phyloP scores from a whole-genome alignment of 2,888 invertebrate genomes.

The Laspeyria flexula region DNA sequence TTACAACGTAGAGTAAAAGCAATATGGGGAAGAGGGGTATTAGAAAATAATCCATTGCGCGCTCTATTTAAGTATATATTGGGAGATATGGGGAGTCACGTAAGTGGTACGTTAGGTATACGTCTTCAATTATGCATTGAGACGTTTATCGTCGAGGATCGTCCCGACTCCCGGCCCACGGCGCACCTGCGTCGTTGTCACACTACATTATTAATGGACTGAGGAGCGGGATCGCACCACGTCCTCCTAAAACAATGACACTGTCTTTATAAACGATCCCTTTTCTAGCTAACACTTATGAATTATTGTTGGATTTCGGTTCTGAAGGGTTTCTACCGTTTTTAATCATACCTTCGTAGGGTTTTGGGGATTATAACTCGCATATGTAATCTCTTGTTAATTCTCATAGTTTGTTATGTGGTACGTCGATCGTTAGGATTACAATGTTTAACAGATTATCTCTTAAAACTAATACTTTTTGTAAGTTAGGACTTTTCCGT shows the following conservation, averaged over 20 bases:
- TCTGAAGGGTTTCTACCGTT: conserved; percentile 37
- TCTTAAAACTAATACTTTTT: background rate
- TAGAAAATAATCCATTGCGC: conserved; percentile 62
- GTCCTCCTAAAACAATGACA: conserved; percentile 56
- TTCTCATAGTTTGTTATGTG: conserved; percentile 2
- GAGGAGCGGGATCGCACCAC: conserved; percentile 40
- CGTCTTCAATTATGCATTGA: conserved; percentile 81
- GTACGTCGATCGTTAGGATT: background rate
- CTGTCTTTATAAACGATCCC: conserved; percentile 57
- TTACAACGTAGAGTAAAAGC: conserved; percentile 13
- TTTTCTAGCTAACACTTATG: conserved; percentile 53
- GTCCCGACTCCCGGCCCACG: too few species aligned
- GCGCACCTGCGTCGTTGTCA: conserved; percentile 80
- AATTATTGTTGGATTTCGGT: conserved; percentile 49
- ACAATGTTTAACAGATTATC: background rate
- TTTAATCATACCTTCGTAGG: conserved; percentile 36
- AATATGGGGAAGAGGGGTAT: conserved; percentile 32
- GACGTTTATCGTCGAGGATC: conserved; percentile 72
- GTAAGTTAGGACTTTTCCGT: too few species aligned
- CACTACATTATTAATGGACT: conserved; percentile 80
- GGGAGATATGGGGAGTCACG: conserved; percentile 58
- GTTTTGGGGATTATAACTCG: conserved; percentile 23
- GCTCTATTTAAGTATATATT: conserved; percentile 51
- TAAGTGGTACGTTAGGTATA: conserved; percentile 65
- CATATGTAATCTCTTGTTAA: conserved; percentile 17